Conservation (phyloP, 30 jellyfish, hydroid and myxozoan species). For the Calvadosia cruxmelitensis region DNA sequence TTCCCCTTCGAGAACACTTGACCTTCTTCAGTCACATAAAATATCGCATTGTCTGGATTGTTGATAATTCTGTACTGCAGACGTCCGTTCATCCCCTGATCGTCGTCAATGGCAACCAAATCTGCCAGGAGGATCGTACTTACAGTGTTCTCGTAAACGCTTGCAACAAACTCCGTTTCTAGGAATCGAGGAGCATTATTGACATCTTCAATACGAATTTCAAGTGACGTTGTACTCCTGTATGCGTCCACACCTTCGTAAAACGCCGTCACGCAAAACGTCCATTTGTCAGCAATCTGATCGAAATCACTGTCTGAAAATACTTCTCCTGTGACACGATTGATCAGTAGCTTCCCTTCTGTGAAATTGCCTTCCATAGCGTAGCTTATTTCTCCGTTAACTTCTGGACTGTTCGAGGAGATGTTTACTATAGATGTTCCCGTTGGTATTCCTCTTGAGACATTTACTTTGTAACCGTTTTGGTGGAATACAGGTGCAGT, state of each 20-base stretch:
- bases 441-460: background rate
- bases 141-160: no score
- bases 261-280: background rate
- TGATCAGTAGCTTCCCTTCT: background rate
- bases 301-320: background rate
- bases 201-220: no score
- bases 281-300: background rate
- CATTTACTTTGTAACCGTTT: no score
- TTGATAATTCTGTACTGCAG: slow-evolving; percentile 2
- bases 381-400: background rate
- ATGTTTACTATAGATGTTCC: background rate
- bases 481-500: background rate
- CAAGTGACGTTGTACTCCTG: no score
- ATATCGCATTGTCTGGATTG: background rate
- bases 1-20: background rate
- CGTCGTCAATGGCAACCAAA: no score
- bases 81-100: slow-evolving; percentile 2
- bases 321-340: background rate
- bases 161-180: no score
- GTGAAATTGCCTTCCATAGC: background rate
- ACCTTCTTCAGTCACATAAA: background rate
- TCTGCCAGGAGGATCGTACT: no score
- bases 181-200: no score
- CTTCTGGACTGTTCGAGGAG: background rate
- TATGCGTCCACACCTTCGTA: no score